These are phyloP conservation scores for Triplophysa dalaica DNA, from an alignment of 2,113 vertebrate genomes.

Conservation along the genomic window DNA sequence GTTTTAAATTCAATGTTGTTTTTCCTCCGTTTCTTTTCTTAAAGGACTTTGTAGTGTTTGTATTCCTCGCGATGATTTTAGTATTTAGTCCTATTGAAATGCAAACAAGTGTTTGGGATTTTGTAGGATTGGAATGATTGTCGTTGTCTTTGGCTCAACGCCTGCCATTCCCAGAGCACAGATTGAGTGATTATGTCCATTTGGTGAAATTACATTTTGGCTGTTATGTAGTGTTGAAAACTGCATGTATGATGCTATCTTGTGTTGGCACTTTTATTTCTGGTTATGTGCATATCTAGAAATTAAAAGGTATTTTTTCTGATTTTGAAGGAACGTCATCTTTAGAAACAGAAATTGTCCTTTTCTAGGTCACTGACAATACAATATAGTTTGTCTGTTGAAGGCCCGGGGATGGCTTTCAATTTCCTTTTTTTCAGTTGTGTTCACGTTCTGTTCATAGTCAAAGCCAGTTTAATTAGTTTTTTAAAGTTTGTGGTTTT, in stretches of 20 bases:
- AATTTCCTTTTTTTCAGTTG: neutral
- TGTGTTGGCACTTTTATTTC: neutral
- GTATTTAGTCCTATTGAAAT: neutral
- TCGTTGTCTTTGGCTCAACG: neutral
- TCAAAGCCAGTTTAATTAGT: neutral
- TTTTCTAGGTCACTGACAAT: neutral
- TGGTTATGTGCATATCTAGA: neutral
- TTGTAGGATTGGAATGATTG: neutral
- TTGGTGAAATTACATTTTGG: neutral
- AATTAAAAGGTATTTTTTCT: too few species aligned
- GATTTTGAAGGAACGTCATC: neutral
- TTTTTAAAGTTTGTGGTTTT: neutral
- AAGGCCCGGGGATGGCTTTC: neutral
- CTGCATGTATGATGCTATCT: neutral
- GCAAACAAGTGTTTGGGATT: neutral
- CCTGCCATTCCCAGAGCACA: constrained; percentile 3
- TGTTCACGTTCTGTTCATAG: neutral
- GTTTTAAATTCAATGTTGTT: neutral
- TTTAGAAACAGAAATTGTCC: neutral
- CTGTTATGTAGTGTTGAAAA: neutral
- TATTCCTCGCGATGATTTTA: neutral
- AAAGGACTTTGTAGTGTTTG: neutral
- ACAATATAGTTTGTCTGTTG: neutral
- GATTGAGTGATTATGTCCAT: constrained; percentile 4
- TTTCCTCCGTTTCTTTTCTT: neutral